These are phyloP conservation scores for Cichladusa arquata DNA, from an alignment of 2,113 vertebrate genomes.

Conservation along the genomic window DNA sequence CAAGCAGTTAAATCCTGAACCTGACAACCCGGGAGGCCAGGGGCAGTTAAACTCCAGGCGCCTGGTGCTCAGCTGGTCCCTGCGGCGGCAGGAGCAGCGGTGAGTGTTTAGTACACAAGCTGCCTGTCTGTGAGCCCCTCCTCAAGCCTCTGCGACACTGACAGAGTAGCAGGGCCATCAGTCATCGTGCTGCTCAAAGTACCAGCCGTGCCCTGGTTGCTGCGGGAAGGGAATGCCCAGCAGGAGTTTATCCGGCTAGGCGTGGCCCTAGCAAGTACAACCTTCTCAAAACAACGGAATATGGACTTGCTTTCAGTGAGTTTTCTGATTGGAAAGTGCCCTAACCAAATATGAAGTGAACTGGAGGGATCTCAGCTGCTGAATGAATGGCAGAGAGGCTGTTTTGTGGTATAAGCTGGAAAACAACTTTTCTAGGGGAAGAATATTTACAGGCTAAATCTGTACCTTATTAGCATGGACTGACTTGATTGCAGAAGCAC, in stretches of 20 bases:
- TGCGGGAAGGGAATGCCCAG: neutral
- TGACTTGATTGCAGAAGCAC: neutral
- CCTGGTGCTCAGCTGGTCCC: neutral
- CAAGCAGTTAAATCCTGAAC: constrained; percentile 14
- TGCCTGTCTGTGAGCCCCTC: neutral
- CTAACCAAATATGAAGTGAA: neutral
- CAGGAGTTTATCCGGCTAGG: neutral
- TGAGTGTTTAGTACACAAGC: neutral
- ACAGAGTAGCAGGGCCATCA: neutral
- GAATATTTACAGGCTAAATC: neutral
- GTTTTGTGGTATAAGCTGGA: neutral
- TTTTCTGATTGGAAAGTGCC: neutral
- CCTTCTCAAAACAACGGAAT: neutral
- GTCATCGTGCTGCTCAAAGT: fast-evolving
- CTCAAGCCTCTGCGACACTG: neutral
- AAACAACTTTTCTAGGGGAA: neutral
- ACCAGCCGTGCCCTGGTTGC: fast-evolving
- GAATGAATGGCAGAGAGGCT: neutral
- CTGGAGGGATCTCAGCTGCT: neutral
- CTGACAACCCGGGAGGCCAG: neutral
- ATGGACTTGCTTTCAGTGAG: neutral
- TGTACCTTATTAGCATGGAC: neutral
- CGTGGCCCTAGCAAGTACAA: fast-evolving
- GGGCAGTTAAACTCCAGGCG: neutral
- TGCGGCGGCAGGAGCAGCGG: neutral